Evolutionary conservation across 1,140 invertebrate species (phyloP).

Genomic region (Drosophila simulans): DNA sequence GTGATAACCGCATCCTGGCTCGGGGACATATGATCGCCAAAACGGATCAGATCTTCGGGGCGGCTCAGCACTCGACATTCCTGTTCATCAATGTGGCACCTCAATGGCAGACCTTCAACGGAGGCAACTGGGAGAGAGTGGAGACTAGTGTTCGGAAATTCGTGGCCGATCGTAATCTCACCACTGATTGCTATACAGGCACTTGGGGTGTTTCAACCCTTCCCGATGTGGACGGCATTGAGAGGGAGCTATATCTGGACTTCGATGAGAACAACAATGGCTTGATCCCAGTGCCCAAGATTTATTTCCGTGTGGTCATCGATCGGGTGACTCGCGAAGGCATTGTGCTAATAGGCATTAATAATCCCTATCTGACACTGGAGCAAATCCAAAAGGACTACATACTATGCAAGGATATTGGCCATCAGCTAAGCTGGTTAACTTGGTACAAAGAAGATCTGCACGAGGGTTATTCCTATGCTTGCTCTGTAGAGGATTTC

Average conservation of each 20-base stretch:
- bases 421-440: constrained; percentile 85
- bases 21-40: constrained; percentile 89
- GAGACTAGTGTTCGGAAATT: constrained; percentile 85
- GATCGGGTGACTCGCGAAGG: constrained; percentile 84
- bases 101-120: constrained; percentile 88
- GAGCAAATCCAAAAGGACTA: constrained; percentile 81
- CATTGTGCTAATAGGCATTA: constrained; percentile 86
- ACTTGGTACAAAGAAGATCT: constrained; percentile 85
- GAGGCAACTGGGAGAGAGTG: constrained; percentile 87
- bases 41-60: constrained; percentile 87
- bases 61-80: constrained; percentile 87
- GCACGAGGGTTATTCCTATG: constrained; percentile 87
- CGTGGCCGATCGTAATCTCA: constrained; percentile 68
- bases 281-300: constrained; percentile 85
- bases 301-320: constrained; percentile 87
- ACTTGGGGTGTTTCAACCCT: constrained; percentile 86
- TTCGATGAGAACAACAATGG: constrained; percentile 82
- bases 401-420: constrained; percentile 86
- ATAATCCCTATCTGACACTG: constrained; percentile 86
- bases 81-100: constrained; percentile 88
- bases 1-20: constrained; percentile 85
- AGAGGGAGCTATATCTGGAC: constrained; percentile 85
- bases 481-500: constrained; percentile 88
- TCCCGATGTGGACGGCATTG: constrained; percentile 84
- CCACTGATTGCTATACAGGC: constrained; percentile 87